Base-by-base conservation (phyloP, 2,888 invertebrate species). In the Emmelina monodactyla region DNA sequence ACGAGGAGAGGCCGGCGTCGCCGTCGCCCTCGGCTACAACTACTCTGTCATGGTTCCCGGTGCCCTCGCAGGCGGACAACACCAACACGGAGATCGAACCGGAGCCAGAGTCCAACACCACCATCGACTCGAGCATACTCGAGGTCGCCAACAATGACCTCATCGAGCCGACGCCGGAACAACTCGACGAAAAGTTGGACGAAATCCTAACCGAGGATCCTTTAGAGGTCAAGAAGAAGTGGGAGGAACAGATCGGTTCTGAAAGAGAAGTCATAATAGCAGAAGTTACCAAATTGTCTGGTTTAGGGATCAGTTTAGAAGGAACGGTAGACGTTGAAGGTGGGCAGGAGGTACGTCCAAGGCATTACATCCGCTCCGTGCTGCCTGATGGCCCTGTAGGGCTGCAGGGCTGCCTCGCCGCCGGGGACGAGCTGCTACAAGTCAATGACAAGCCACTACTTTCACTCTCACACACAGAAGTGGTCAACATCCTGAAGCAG, bases 311-410 rank as follows among this genome's bases (percentile, higher is more conserved):
- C 54, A 97, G 96, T 65, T 83, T 98, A 44, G 97, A 98, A 76
- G 98, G 99, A 19, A 99, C 98, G 0, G 98, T 97, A 10, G 98
- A 99, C 61, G 97, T 99, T 14, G 97, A 98, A 75, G 91, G 93
- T 50, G 99, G 98, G 2, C 87, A 92, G 49, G 98, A 99, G 80
- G 88, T 97, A 28, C 85, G 97, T 49, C 98, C 99, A n/a, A 97
- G 97, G 78, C 98, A 98, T 78, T 98, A 96, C 62, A 97, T 99
- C 53, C 86, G 98, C 47, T 94, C 95, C 19, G 96, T 99, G 48
- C 83, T 97, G 40, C 91, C 94, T 6, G 95, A 97, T 58, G 98
- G 99, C 2, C 98, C 99, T 0, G 97, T 98, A 0, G 98, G 97
- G 1, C 85, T 88, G 48, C 94, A 95, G 61, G 94, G 93, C 2